Evolutionary conservation across 2,797 vertebrate genomes (phyloP).

Genomic region (Danio choprae): DNA sequence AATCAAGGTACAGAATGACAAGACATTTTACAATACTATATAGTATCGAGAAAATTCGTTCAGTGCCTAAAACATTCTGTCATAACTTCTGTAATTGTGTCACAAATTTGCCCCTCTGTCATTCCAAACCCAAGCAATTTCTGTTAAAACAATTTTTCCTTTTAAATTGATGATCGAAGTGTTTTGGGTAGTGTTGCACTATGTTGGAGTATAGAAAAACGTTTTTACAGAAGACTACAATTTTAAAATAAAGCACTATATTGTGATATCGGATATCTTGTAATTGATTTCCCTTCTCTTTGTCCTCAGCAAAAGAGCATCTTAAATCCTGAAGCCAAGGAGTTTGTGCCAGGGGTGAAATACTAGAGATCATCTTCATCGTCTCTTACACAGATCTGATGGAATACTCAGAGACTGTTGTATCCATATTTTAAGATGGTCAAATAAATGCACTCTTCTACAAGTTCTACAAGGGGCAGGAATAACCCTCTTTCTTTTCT

Average conservation of each 20-base stretch:
- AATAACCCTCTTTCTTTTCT: constrained; percentile 59
- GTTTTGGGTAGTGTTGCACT: too few species aligned
- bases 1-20: too few species aligned
- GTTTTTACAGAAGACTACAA: too few species aligned
- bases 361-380: constrained; percentile 86
- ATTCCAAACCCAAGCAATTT: too few species aligned
- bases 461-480: constrained; percentile 51
- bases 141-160: too few species aligned
- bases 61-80: too few species aligned
- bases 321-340: constrained; percentile 98
- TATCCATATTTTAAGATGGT: constrained; percentile 55
- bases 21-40: too few species aligned
- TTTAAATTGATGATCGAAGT: too few species aligned
- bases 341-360: constrained; percentile 97
- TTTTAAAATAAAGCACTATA: not conserved
- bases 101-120: too few species aligned
- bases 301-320: constrained; percentile 91
- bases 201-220: too few species aligned
- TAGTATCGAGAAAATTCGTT: too few species aligned
- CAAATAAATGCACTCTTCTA: constrained; percentile 58
- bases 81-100: too few species aligned
- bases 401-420: constrained; percentile 67
- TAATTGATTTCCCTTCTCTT: not conserved
- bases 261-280: not conserved
- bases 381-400: constrained; percentile 64